Conservation (phyloP, 2,797 vertebrate species). For the Coreius guichenoti region DNA sequence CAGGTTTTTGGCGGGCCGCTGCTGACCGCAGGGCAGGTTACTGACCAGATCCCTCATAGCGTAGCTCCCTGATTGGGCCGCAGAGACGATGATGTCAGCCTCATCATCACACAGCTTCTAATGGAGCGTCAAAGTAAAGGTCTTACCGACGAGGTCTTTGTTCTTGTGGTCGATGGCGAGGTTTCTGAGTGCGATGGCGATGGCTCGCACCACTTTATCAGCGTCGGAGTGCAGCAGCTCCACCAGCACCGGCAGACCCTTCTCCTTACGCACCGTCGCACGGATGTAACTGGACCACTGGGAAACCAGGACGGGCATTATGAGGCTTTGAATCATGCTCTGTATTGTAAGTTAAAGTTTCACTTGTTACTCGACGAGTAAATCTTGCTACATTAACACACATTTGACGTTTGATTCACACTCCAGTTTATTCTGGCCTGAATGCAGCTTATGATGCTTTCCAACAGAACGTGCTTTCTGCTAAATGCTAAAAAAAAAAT, state of each 20-base stretch:
- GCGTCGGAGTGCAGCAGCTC: conserved; percentile 95
- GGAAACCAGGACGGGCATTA: background rate
- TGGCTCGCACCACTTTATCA: conserved; percentile 96
- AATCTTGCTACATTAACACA: too few relatives aligned
- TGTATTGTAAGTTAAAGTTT: background rate
- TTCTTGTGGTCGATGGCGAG: conserved; percentile 96
- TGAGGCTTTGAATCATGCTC: background rate
- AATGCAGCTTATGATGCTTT: too few relatives aligned
- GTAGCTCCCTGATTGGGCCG: conserved; percentile 83
- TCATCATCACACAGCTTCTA: background rate
- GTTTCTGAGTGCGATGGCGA: conserved; percentile 94
- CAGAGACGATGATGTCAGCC: conserved; percentile 8
- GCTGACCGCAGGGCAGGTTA: conserved; percentile 92
- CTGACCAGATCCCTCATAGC: conserved; percentile 94
- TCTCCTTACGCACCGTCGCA: conserved; percentile 94
- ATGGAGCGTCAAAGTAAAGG: background rate
- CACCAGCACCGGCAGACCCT: conserved; percentile 93
- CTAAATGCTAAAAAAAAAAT: too few relatives aligned
- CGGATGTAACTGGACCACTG: conserved; percentile 98
- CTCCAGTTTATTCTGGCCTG: too few relatives aligned
- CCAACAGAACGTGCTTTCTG: too few relatives aligned
- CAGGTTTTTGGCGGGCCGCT: conserved; percentile 89
- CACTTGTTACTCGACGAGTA: background rate
- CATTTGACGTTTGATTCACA: too few relatives aligned
- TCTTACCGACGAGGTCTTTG: conserved; percentile 94